These are phyloP conservation scores for Deroplatys truncata DNA, from an alignment of 2,888 invertebrate genomes.

Conservation along the genomic window DNA sequence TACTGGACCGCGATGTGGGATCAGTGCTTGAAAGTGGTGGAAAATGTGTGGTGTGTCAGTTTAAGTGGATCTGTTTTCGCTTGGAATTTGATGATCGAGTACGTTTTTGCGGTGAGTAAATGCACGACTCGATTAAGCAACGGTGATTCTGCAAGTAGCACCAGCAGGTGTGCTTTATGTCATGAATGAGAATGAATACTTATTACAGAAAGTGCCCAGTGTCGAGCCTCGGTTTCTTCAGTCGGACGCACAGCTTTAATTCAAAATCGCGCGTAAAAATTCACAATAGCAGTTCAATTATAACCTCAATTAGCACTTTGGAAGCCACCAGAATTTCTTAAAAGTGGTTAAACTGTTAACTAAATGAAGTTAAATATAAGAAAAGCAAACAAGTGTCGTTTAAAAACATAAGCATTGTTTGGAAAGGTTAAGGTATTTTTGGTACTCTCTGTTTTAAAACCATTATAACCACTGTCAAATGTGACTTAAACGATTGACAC, in stretches of 20 bases:
- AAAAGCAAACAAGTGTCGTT: too few species aligned
- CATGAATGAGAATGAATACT: background rate
- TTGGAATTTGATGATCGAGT: background rate
- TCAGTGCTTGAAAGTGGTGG: background rate
- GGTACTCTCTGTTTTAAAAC: too few species aligned
- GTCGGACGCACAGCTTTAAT: background rate
- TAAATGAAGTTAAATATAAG: too few species aligned
- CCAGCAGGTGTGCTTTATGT: background rate
- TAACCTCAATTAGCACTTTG: background rate
- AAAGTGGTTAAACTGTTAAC: too few species aligned
- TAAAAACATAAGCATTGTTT: too few species aligned
- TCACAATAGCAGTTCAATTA: background rate
- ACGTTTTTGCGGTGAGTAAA: background rate
- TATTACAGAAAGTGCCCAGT: background rate
- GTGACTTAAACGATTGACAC: too few species aligned
- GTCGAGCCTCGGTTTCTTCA: background rate
- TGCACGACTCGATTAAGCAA: background rate
- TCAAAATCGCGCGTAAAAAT: background rate
- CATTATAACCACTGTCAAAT: too few species aligned
- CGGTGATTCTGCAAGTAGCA: background rate
- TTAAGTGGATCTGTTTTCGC: background rate
- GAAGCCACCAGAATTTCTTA: background rate
- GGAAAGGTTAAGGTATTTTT: too few species aligned
- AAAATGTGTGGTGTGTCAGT: conserved; percentile 7
- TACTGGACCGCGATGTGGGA: background rate